phyloP scores from a whole-genome alignment of 2,888 invertebrate species.

The Scotopteryx bipunctaria region DNA sequence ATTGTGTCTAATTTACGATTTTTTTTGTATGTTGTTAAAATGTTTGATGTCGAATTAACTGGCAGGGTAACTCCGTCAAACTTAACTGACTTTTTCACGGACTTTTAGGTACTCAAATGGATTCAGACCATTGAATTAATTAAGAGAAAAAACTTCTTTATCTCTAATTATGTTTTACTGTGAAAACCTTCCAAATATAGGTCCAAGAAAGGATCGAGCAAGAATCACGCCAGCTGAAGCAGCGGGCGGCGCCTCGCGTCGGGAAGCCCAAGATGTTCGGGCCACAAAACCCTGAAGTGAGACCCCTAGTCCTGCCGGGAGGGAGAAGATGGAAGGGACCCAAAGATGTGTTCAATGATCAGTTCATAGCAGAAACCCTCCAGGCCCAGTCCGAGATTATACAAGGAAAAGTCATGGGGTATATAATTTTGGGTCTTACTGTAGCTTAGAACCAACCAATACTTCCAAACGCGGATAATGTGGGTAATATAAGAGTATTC shows the following conservation, averaged over 20 bases:
- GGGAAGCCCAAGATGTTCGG: slow-evolving; percentile 78
- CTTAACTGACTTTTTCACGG: too few species aligned
- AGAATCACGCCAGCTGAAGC: slow-evolving; percentile 71
- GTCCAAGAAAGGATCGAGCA: slow-evolving; percentile 71
- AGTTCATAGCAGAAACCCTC: slow-evolving; percentile 93
- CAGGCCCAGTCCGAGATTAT: slow-evolving; percentile 94
- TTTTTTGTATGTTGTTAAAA: too few species aligned
- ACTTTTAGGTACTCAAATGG: too few species aligned
- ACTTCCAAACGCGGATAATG: too few species aligned
- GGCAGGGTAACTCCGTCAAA: background rate
- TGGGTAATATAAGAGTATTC: too few species aligned
- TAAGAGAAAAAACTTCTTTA: too few species aligned
- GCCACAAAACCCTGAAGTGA: slow-evolving; percentile 85
- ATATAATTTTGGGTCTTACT: slow-evolving; percentile 40
- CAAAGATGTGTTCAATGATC: slow-evolving; percentile 94
- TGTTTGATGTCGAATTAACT: too few species aligned
- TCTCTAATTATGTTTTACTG: background rate
- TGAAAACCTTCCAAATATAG: slow-evolving; percentile 8
- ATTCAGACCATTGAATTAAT: too few species aligned
- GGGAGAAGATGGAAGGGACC: slow-evolving; percentile 91
- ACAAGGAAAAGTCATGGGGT: slow-evolving; percentile 93
- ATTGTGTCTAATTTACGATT: too few species aligned
- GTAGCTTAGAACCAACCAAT: background rate
- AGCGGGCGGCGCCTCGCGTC: slow-evolving; percentile 72
- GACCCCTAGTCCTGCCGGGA: slow-evolving; percentile 90